phyloP scores from a whole-genome alignment of 2,888 invertebrate species.

The Microplitis deprimator region DNA sequence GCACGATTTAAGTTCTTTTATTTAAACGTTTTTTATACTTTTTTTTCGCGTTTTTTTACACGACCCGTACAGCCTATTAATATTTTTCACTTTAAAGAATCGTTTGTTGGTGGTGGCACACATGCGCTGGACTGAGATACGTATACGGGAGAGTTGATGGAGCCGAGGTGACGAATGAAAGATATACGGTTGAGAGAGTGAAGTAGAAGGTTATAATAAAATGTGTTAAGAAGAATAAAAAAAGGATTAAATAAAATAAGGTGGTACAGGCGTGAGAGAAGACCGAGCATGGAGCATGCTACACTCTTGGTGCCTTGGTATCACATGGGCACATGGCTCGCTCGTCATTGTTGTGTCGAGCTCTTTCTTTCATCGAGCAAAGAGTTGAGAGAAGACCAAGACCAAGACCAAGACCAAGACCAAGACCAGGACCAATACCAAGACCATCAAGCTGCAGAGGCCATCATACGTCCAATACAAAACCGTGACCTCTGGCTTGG shows the following conservation, averaged over 20 bases:
- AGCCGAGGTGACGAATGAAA: slow-evolving; percentile 24
- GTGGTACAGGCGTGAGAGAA: slow-evolving; percentile 32
- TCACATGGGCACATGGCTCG: neutral
- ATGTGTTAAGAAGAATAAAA: slow-evolving; percentile 18
- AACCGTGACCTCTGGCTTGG: slow-evolving; percentile 44
- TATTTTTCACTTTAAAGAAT: slow-evolving; percentile 25
- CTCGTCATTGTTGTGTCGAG: slow-evolving; percentile 30
- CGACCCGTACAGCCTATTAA: slow-evolving; percentile 9
- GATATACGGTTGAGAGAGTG: slow-evolving; percentile 28
- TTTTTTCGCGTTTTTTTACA: slow-evolving; percentile 17
- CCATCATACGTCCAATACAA: slow-evolving; percentile 43
- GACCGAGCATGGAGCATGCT: slow-evolving; percentile 39
- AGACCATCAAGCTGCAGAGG: slow-evolving; percentile 41
- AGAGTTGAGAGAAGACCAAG: too few species aligned
- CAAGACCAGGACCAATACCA: too few species aligned
- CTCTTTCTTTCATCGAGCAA: slow-evolving; percentile 37
- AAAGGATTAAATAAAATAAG: slow-evolving; percentile 11
- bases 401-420: too few species aligned
- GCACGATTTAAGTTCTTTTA: slow-evolving; percentile 2
- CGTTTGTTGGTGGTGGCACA: slow-evolving; percentile 3
- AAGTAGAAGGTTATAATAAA: slow-evolving; percentile 30
- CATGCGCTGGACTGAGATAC: neutral
- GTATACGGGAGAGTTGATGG: neutral
- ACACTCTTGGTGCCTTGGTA: slow-evolving; percentile 36
- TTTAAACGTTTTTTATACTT: neutral